Base-by-base conservation (phyloP, 2,113 vertebrate genomes). In the Lophius piscatorius region DNA sequence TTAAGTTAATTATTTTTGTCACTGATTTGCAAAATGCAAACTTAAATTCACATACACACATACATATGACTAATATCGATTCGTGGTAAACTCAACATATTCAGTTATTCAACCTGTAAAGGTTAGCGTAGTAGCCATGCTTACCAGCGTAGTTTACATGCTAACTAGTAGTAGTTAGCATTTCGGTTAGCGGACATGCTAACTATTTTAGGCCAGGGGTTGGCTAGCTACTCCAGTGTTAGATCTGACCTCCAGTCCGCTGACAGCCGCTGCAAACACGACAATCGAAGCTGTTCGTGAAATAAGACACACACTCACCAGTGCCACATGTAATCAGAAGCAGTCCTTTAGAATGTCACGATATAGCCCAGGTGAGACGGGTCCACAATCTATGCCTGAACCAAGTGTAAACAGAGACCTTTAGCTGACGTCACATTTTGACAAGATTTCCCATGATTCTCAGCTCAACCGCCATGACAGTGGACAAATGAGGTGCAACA, bases 161-260 rank as follows among this genome's bases (percentile, higher is more conserved):
- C n/a, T n/a, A n/a, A n/a, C n/a, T n/a, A n/a, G n/a, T n/a, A n/a
- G n/a, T n/a, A n/a, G n/a, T n/a, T n/a, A n/a, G n/a, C n/a, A 79
- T 76, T 21, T 56, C 31, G 24, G 65, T 62, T 88, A 87, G 85
- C 83, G 6, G 6, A 16, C 40, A 60, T 55, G 85, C 83, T 86
- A 87, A 60, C 71, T 46, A 18, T 33, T 21, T 54, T 71, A 81
- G 77, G n/a, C 63, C 13, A 4, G 28, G 29, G 10, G 29, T 48
- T 47, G 18, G 45, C 22, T 81, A 56, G 59, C 68, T 16, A 20
- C 23, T 29, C 45, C 33, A 22, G 21, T 28, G 21, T n/a, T 2
- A 18, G 26, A 23, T 6, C 13, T 35, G 13, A 20, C 10, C 11
- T 9, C 8, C 3, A 4, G 14, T 42, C 47, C 9, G 18, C 23